Evolutionary conservation across 2,888 invertebrate genomes (phyloP).

Genomic region (Chaetoderma sp.): DNA sequence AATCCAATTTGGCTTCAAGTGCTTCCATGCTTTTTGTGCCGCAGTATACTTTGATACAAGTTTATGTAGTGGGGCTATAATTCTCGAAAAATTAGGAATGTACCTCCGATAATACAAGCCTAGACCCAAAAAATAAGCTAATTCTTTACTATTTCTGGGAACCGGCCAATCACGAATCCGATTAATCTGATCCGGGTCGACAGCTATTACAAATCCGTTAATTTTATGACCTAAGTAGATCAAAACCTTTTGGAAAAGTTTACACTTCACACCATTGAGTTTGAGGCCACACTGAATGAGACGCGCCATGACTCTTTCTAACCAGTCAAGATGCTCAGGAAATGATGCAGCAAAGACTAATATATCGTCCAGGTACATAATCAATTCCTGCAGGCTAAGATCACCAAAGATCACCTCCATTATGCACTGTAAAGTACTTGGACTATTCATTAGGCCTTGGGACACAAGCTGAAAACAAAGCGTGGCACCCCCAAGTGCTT

Average conservation of each 20-base stretch:
- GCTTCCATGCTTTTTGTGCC: neutral
- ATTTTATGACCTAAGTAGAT: neutral
- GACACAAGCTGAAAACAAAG: no score
- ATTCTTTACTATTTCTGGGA: neutral
- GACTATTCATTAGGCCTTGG: no score
- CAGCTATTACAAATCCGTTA: neutral
- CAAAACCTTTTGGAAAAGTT: neutral
- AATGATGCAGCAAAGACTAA: no score
- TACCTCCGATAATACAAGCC: neutral
- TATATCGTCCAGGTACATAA: no score
- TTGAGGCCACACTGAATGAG: no score
- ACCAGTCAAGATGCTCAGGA: no score
- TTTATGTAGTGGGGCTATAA: neutral
- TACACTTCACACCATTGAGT: no score
- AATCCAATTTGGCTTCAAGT: neutral
- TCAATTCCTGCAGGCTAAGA: no score
- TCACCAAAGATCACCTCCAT: no score
- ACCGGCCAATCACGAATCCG: neutral
- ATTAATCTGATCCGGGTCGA: neutral
- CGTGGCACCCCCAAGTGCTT: no score
- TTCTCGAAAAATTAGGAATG: neutral
- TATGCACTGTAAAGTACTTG: no score
- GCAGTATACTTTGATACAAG: neutral
- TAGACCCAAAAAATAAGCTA: neutral
- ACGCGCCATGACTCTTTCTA: no score